A percentile compares a stretch with the other conserved stretches of the same genome.
Evolutionary conservation across 2,888 invertebrate genomes (phyloP).

Genomic region (Oasisia sp.): DNA sequence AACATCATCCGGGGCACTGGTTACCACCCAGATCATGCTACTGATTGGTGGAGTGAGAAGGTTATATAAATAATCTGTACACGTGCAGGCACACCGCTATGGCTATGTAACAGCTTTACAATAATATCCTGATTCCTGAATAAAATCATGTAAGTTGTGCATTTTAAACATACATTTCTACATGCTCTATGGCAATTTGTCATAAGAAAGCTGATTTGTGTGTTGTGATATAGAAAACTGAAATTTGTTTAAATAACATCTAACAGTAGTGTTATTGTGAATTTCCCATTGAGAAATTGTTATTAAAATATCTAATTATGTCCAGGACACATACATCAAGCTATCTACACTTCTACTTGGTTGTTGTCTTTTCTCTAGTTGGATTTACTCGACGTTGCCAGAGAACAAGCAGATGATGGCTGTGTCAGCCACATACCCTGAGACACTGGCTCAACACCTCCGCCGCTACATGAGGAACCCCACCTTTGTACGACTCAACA

Average conservation of each 20-base stretch:
- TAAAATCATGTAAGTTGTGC: too few relatives aligned
- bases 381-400: slow-evolving; percentile 80
- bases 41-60: too few relatives aligned
- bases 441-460: slow-evolving; percentile 77
- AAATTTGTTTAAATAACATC: background rate
- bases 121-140: too few relatives aligned
- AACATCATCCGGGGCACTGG: too few relatives aligned
- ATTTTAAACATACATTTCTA: too few relatives aligned
- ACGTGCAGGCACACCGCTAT: too few relatives aligned
- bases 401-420: slow-evolving; percentile 87
- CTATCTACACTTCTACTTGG: background rate
- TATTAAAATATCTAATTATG: background rate
- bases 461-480: slow-evolving; percentile 82
- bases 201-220: too few relatives aligned
- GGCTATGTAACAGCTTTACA: too few relatives aligned
- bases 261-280: background rate
- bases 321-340: background rate
- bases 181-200: too few relatives aligned
- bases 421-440: slow-evolving; percentile 92
- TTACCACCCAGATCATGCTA: too few relatives aligned
- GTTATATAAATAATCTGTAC: too few relatives aligned
- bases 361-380: slow-evolving; percentile 64
- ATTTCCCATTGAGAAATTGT: background rate
- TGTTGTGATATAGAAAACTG: background rate
- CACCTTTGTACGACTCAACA: slow-evolving; percentile 79